Conservation (phyloP, 1,140 invertebrate species). For the Eufriesea mexicana region DNA sequence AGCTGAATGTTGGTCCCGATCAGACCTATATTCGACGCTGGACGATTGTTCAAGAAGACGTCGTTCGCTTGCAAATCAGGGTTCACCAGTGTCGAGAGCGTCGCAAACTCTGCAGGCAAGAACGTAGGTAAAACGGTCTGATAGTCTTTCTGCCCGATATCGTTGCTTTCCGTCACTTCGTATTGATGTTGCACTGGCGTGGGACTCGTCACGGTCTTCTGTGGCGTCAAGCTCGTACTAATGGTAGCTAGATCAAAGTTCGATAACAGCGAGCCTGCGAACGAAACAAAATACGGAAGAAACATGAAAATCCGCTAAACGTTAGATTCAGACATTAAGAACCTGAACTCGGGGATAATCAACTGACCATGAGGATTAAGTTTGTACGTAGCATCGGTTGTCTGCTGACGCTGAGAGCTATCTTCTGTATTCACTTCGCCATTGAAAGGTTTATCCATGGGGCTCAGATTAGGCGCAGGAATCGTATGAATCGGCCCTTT, state of each 20-base stretch:
- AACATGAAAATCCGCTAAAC: neutral
- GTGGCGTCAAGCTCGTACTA: constrained; percentile 58
- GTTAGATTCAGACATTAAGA: neutral
- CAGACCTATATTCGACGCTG: constrained; percentile 57
- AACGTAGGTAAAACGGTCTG: constrained; percentile 64
- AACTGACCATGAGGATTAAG: constrained; percentile 58
- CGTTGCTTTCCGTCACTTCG: constrained; percentile 75
- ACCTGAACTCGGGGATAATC: neutral
- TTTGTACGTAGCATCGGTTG: constrained; percentile 52
- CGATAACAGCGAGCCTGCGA: constrained; percentile 42
- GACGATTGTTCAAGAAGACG: constrained; percentile 65
- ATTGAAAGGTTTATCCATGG: constrained; percentile 71
- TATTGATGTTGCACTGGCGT: constrained; percentile 68
- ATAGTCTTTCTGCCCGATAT: constrained; percentile 65
- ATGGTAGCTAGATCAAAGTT: constrained; percentile 57
- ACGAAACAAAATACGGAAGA: neutral
- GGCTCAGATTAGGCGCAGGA: constrained; percentile 89
- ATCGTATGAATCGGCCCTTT: constrained; percentile 91
- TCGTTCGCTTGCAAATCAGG: constrained; percentile 72
- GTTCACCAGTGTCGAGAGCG: constrained; percentile 64
- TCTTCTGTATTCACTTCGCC: constrained; percentile 51
- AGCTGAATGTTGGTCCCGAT: constrained; percentile 67
- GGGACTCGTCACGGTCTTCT: constrained; percentile 64
- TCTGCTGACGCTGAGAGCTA: constrained; percentile 38
- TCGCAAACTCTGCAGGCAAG: constrained; percentile 65